Evolutionary conservation across 2,113 vertebrate species (phyloP), one percentile per base, ranked within the genome.

Genomic region (Xenotilapia caudafasciata): DNA sequence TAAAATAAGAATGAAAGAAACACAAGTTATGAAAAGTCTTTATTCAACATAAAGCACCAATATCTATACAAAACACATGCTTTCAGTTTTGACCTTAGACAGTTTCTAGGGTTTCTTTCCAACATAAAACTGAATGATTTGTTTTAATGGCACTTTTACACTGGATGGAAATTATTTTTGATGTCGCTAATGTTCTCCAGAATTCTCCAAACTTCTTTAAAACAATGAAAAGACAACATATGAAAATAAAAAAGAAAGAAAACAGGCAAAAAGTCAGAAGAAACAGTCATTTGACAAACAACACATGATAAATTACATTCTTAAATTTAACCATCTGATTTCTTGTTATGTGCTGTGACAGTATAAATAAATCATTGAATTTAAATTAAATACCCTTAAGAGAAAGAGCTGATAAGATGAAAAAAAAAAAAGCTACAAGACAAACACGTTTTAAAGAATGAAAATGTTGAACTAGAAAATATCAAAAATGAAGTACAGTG

Each of bases 331-430:
- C 93, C 84, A 86, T 92, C 84, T 93, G 87, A 90, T 93, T 94
- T 92, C 80, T 86, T 90, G 90, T 95, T 96, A 96, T 96, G 96
- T 96, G 96, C 94, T 94, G 91, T 95, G 94, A 95, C 92, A 70
- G 93, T 94, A 96, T 96, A 97, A 96, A 97, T 96, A 96, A 96
- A 95, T 95, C 87, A 91, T 77, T 91, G 89, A 81, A 91, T 92
- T 96, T 96, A 96, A 96, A 96, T 96, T 96, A 97, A 96, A 96
- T 95, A 96, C 80, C 51, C 89, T 84, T 90, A 62, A 94, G 88
- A 92, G 54, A 90, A 88, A 86, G 84, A 92, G 65, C 91, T 88
- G 85, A 77, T 86, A 84, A 87, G 49, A 86, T 87, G 60, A 75
- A 73, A 42, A 35, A 15, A 62, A 87, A 7, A 33, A 31, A 33